phyloP scores from a whole-genome alignment of 1,140 invertebrate genomes.

The Drosophila oshimai region DNA sequence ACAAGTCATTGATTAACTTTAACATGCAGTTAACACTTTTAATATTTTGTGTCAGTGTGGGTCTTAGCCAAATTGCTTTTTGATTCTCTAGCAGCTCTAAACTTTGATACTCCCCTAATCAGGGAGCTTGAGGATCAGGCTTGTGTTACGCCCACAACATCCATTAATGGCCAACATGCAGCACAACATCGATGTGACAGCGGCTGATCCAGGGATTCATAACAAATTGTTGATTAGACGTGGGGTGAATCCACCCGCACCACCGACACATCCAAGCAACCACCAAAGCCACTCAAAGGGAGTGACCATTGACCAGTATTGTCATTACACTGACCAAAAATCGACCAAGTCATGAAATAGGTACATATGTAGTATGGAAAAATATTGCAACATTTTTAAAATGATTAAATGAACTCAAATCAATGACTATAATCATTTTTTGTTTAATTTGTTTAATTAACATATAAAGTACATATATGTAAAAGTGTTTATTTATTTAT shows the following conservation, averaged over 20 bases:
- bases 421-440: no score
- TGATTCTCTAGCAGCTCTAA: conserved; percentile 14
- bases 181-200: conserved; percentile 42
- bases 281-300: conserved; percentile 29
- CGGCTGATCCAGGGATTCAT: conserved; percentile 47
- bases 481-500: no score
- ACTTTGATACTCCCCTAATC: background rate
- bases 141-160: conserved; percentile 55
- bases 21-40: no score
- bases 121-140: background rate
- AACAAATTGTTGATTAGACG: conserved; percentile 76
- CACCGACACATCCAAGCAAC: conserved; percentile 18
- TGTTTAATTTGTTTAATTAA: no score
- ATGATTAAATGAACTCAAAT: no score
- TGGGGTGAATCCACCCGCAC: background rate
- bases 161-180: conserved; percentile 56
- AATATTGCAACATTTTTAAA: no score
- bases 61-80: conserved; percentile 6
- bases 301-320: conserved; percentile 39
- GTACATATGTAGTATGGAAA: no score
- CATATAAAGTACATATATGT: no score
- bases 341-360: background rate
- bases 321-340: background rate
- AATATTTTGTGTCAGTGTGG: background rate
- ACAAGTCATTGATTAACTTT: no score